Conservation (phyloP, 2,888 invertebrate genomes). For the Tipula confusa region DNA sequence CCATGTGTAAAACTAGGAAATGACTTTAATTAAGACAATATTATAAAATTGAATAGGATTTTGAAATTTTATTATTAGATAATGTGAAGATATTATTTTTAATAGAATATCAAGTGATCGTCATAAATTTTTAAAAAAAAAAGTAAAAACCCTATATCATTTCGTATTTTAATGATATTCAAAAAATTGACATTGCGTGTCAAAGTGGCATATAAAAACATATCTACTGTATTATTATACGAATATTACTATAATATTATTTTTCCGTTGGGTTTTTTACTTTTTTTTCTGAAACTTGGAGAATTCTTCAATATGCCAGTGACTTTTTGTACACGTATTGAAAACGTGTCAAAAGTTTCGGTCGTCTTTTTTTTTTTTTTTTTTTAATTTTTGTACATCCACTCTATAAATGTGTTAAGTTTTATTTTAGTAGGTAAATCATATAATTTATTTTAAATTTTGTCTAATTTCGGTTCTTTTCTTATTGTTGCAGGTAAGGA, state of each 20-base stretch:
- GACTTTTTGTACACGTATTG: not conserved
- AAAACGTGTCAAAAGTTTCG: not conserved
- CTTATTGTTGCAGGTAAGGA: not conserved
- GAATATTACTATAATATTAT: not conserved
- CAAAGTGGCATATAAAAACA: constrained; percentile 26
- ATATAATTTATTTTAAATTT: not conserved
- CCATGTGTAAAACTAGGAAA: not conserved
- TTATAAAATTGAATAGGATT: not conserved
- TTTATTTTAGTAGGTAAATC: not conserved
- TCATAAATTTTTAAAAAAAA: not conserved
- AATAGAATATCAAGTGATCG: constrained; percentile 20
- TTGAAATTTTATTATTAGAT: not conserved
- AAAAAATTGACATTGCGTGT: constrained; percentile 30
- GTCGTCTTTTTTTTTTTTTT: not conserved
- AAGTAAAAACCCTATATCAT: not conserved
- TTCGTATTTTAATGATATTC: constrained; percentile 26
- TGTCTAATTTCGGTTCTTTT: not conserved
- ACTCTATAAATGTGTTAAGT: not conserved
- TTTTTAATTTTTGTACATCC: not conserved
- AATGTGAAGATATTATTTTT: not conserved
- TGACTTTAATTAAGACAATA: constrained; percentile 3
- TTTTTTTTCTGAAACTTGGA: not conserved
- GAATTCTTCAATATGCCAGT: not conserved
- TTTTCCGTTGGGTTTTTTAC: not conserved
- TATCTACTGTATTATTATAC: not conserved